Evolutionary conservation across 2,797 vertebrate species (phyloP), one percentile per base, ranked within the genome.

Genomic region (Gadopsis bispinosus): DNA sequence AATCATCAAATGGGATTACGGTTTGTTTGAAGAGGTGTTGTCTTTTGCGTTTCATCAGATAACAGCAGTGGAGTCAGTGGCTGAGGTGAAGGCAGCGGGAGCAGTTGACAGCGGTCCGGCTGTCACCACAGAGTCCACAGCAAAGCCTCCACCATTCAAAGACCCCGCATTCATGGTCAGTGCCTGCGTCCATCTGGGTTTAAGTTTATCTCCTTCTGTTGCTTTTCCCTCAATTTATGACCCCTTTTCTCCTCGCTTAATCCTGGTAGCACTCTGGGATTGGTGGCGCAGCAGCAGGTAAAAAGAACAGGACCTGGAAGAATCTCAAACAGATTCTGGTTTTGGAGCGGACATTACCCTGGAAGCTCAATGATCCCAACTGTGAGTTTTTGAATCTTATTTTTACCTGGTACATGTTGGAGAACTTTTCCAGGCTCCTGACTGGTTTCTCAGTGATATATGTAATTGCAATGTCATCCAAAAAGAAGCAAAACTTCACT

Each of bases 221-320:
- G 45, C 47, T 67, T 62, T 50, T 31, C 4, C 0, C 26, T 81
- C 11, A 61, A 12, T 20, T 54, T 71, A 3, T 22, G 8, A 14
- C 17, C 13, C 4, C 8, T 54, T 56, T 43, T n/a, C 19, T 4
- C 26, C 16, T 51, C 6, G 26, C 16, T 69, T 43, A 14, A 50
- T 60, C 54, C 79, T 81, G 87, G 61, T 81, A 99, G 98, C 98
- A 99, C 88, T 99, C 98, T 0, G 97, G 97, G 81, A 98, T 99
- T 48, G 98, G 98, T 67, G 98, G 98, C 53, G 98, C 97, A 72
- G 97, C 97, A 75, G 98, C 97, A 79, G 98, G 98, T 87, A 99
- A 99, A 93, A 99, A 99, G 95, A 99, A 98, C 83, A 95, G 98
- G 90, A 98, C 97, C 79, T 99, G 98, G 98, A 99, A 99, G 94